phyloP scores from a whole-genome alignment of 1,140 invertebrate species.

The Portunus trituberculatus region DNA sequence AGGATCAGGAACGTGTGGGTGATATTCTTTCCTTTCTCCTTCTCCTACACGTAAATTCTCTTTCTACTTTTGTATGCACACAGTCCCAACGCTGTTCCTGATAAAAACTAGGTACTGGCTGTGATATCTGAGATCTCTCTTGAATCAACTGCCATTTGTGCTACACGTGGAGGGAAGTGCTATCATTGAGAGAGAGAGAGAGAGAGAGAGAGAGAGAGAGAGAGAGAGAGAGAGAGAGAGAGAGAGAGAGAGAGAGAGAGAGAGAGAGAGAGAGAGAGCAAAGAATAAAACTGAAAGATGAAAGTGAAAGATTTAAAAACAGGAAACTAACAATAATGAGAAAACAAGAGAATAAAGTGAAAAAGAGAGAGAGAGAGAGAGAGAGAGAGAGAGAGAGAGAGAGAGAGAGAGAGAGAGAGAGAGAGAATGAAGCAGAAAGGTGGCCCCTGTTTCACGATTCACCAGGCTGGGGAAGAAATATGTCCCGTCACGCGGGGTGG shows the following conservation, averaged over 20 bases:
- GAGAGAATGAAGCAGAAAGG: background rate
- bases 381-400: constrained; percentile 1
- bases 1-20: background rate
- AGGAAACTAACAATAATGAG: too few relatives aligned
- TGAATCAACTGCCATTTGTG: background rate
- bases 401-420: background rate
- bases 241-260: background rate
- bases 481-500: background rate
- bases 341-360: too few relatives aligned
- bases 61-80: background rate
- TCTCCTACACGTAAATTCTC: background rate
- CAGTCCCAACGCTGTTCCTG: background rate
- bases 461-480: background rate
- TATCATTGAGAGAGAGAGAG: background rate
- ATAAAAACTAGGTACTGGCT: background rate
- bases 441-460: constrained; percentile 15
- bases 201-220: background rate
- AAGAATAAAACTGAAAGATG: too few relatives aligned
- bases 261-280: background rate
- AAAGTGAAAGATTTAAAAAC: too few relatives aligned
- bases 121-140: background rate
- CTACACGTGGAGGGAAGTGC: background rate
- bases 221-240: constrained; percentile 20
- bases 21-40: background rate
- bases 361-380: constrained; percentile 5